These are phyloP conservation scores for Sturnira hondurensis DNA, from an alignment of 2,113 vertebrate genomes.

Conservation along the genomic window DNA sequence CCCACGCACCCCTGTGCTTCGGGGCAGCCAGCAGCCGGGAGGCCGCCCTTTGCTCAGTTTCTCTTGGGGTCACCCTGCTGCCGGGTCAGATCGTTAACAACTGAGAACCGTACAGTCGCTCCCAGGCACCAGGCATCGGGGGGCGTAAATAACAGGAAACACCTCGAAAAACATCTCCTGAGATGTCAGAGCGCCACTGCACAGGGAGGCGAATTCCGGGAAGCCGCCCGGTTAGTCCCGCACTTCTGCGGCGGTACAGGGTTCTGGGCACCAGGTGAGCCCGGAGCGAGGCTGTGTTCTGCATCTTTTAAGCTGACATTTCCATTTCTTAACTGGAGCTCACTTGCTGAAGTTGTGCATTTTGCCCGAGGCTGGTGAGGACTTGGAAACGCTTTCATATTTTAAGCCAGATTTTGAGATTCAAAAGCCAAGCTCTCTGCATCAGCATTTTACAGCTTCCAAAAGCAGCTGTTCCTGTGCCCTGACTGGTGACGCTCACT, in stretches of 20 bases:
- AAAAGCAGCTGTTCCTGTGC: not conserved
- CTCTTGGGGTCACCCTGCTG: not conserved
- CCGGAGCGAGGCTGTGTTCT: not conserved
- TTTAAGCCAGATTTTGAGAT: slow-evolving; percentile 56
- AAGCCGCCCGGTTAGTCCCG: not conserved
- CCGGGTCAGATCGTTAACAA: not conserved
- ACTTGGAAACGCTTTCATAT: slow-evolving; percentile 51
- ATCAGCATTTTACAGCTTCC: slow-evolving; percentile 46
- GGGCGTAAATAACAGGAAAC: not conserved
- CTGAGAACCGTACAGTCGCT: accelerated
- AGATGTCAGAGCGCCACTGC: not conserved
- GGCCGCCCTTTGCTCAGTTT: too few relatives aligned
- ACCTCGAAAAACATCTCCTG: too few relatives aligned
- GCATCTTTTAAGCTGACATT: not conserved
- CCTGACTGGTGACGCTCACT: too few relatives aligned
- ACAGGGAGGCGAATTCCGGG: not conserved
- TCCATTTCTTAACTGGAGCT: accelerated
- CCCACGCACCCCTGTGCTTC: accelerated
- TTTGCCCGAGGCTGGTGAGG: slow-evolving; percentile 59
- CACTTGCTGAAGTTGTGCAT: not conserved
- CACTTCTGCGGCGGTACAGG: not conserved
- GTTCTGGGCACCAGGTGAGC: not conserved
- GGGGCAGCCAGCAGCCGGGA: accelerated
- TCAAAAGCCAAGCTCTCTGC: slow-evolving; percentile 32
- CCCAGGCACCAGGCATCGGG: not conserved